Evolutionary conservation across 2,113 vertebrate species (phyloP).

Genomic region (Cardinalis cardinalis): DNA sequence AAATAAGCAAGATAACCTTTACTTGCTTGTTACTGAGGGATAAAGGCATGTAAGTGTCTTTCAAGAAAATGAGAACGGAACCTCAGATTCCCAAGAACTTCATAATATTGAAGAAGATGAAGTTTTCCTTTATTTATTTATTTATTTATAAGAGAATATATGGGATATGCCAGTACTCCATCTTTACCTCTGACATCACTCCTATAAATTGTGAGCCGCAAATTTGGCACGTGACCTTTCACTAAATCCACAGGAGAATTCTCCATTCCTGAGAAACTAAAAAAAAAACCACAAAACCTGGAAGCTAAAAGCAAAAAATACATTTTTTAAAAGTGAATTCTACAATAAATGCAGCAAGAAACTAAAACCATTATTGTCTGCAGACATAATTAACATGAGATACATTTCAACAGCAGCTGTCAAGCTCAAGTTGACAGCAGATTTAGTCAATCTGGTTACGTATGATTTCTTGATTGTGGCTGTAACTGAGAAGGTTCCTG

Average conservation of each 20-base stretch:
- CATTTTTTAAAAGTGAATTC: background rate
- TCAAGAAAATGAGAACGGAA: background rate
- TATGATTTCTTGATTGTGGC: background rate
- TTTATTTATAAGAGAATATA: background rate
- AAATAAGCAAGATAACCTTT: background rate
- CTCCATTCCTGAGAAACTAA: background rate
- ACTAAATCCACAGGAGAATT: background rate
- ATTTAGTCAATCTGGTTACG: slow-evolving; percentile 18
- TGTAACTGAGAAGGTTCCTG: slow-evolving; percentile 45
- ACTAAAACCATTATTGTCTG: background rate
- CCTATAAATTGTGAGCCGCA: background rate
- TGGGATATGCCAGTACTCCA: background rate
- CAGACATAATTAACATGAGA: background rate
- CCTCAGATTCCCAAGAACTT: background rate
- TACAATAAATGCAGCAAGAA: background rate
- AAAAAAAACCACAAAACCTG: background rate
- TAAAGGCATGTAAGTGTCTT: background rate
- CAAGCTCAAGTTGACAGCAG: slow-evolving; percentile 31
- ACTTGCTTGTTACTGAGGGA: background rate
- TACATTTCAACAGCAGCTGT: background rate
- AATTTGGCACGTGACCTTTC: background rate
- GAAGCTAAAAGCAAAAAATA: background rate
- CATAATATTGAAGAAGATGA: background rate
- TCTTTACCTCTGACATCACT: background rate
- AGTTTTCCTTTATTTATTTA: background rate